Conservation (phyloP, 2,888 invertebrate species). For the Tipula lateralis region DNA sequence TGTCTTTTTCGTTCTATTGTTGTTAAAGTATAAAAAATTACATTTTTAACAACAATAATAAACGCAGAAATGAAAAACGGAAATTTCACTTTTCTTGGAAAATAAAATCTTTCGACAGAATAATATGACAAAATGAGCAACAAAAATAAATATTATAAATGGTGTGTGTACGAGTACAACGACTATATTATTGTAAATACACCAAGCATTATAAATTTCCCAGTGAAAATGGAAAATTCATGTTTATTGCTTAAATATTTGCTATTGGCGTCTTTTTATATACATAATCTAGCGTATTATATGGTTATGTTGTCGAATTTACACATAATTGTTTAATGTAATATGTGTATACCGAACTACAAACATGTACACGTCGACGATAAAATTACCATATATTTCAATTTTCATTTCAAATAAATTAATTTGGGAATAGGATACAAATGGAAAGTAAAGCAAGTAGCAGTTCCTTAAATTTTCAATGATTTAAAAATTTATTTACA, state of each 20-base stretch:
- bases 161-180: background rate
- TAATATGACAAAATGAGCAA: background rate
- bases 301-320: background rate
- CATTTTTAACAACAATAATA: background rate
- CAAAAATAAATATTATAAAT: background rate
- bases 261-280: background rate
- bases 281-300: background rate
- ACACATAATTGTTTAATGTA: background rate
- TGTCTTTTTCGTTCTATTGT: background rate
- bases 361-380: too few relatives aligned
- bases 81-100: background rate
- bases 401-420: too few relatives aligned
- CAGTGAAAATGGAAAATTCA: background rate
- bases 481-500: too few relatives aligned
- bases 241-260: background rate
- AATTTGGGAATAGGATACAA: too few relatives aligned
- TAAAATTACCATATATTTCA: too few relatives aligned
- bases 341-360: too few relatives aligned
- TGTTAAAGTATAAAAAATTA: background rate
- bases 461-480: too few relatives aligned
- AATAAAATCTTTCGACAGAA: background rate
- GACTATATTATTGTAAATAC: background rate
- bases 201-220: background rate
- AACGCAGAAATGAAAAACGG: background rate
- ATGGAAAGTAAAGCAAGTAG: too few relatives aligned